Base-by-base conservation (phyloP, 1,140 invertebrate genomes). In the Geopemphigus sp. region DNA sequence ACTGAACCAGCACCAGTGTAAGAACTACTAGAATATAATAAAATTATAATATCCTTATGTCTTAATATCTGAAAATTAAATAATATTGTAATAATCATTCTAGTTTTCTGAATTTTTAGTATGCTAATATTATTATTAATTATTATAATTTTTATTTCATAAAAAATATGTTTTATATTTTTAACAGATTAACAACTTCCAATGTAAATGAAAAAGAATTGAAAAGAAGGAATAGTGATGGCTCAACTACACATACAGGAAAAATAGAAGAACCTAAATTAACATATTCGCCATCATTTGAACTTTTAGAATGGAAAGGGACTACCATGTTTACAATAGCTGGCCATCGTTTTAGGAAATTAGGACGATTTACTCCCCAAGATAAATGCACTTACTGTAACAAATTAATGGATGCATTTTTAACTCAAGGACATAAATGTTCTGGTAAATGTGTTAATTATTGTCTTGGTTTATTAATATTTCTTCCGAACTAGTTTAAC, bases 391-490 rank as follows among this genome's bases (percentile, higher is more conserved):
- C 89, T 19, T 91, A 90, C 82, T 95, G 93, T 84, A 88, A 90
- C 80, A 89, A 92, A 83, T 88, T 90, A 61, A 91, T 95, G 88
- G 92, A 93, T 85, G 90, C 91, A 6, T 92, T 95, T 83, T 88
- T 94, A 53, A 91, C 91, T 8, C 92, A 94, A 82, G 94, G 93
- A 0, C 92, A 93, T 84, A 92, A 93, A 80, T 96, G 95, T 84
- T 88, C 90, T 80, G 85, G 87, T 87, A 82, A 86, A 82, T 83
- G 12, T 19, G n/a, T 24, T 80, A 19, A 64, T 12, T 64, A n/a
- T 26, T 39, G 10, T 39, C 32, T 64, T 63, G 8, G 8, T 3
- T 39, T 39, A 39, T 39, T 39, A 39, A 8, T 39, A 39, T 39
- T 39, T 39, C 8, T 39, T 39, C 32, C 32, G 8, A 39, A 39